Conservation (phyloP, 1,140 invertebrate species). For the Drosophila carrolli region DNA sequence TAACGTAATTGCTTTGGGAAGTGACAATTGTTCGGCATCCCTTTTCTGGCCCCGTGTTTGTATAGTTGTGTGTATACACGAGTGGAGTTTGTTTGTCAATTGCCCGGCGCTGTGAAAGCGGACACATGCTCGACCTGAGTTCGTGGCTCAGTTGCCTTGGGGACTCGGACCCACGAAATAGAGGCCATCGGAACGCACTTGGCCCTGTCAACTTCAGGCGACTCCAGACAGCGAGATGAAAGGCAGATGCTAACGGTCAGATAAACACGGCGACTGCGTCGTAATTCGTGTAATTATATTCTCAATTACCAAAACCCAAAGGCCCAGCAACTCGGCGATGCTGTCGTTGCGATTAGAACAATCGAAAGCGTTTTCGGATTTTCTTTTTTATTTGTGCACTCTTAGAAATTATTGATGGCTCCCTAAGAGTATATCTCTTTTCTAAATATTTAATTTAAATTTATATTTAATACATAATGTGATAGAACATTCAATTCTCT, state of each 20-base stretch:
- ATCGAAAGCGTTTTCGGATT: constrained; percentile 58
- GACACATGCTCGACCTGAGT: constrained; percentile 67
- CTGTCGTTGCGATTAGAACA: constrained; percentile 53
- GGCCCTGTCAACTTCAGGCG: constrained; percentile 62
- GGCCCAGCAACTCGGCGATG: constrained; percentile 42
- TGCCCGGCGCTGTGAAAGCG: constrained; percentile 69
- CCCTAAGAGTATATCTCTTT: no score
- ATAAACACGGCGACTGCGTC: constrained; percentile 62
- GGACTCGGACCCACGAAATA: constrained; percentile 24
- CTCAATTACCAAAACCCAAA: constrained; percentile 69
- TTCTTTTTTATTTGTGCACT: constrained; percentile 14
- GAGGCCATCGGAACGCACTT: constrained; percentile 59
- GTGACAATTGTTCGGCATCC: constrained; percentile 66
- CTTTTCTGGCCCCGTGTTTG: constrained; percentile 14
- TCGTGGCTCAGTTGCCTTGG: constrained; percentile 31
- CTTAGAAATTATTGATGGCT: constrained; percentile 2
- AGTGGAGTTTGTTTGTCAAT: constrained; percentile 57
- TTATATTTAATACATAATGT: no score
- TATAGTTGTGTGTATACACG: constrained; percentile 3
- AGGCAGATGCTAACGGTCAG: constrained; percentile 65
- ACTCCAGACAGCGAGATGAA: constrained; percentile 52
- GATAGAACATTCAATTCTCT: no score
- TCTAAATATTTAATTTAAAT: no score
- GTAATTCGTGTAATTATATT: constrained; percentile 83
- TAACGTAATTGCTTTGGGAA: constrained; percentile 81